These are phyloP conservation scores for Tenebrosternarchus preto DNA, from an alignment of 2,113 vertebrate species.

Conservation along the genomic window DNA sequence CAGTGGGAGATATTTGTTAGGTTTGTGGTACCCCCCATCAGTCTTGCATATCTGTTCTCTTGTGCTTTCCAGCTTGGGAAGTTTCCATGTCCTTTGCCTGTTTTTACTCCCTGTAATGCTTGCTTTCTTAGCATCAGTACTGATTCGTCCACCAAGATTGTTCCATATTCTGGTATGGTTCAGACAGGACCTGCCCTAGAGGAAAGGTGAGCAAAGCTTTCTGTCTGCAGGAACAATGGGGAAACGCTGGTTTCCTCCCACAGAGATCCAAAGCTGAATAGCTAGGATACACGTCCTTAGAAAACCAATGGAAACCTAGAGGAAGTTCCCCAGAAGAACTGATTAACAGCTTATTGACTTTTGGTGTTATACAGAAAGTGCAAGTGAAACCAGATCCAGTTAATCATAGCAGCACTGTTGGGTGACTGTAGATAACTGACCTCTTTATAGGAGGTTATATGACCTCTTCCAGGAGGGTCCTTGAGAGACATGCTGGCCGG, in stretches of 20 bases:
- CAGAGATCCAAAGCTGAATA: neutral
- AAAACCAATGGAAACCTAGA: neutral
- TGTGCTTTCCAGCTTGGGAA: neutral
- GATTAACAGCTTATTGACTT: too few species aligned
- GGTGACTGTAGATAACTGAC: too few species aligned
- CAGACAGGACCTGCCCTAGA: neutral
- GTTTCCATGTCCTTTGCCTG: neutral
- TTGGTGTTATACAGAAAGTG: neutral
- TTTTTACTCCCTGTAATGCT: neutral
- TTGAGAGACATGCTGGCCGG: neutral
- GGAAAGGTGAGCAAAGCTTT: conserved; percentile 1
- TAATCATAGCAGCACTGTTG: conserved; percentile 2
- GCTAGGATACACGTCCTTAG: neutral
- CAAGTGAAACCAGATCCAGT: conserved; percentile 19
- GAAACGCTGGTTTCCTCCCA: neutral
- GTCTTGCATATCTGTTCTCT: neutral
- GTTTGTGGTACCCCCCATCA: neutral
- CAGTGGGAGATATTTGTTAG: neutral
- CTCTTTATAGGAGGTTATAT: too few species aligned
- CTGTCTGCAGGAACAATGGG: neutral
- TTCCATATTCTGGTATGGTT: neutral
- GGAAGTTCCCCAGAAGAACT: neutral
- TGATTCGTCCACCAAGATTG: neutral
- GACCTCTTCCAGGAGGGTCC: too few species aligned
- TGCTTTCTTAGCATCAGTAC: neutral